phyloP scores from a whole-genome alignment of 2,888 invertebrate genomes.

The Hypena proboscidalis region DNA sequence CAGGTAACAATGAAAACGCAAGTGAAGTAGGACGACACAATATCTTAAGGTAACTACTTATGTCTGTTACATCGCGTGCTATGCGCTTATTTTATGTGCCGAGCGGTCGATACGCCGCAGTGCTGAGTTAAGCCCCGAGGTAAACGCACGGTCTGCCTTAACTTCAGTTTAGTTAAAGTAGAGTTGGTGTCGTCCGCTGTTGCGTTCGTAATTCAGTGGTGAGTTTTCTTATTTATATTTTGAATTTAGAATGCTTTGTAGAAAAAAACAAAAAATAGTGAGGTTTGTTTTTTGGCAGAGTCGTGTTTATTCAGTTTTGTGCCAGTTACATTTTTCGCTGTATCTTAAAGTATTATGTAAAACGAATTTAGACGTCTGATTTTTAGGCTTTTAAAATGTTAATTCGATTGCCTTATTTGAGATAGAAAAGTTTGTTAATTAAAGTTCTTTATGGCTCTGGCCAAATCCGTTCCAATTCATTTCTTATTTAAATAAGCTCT shows the following conservation, averaged over 20 bases:
- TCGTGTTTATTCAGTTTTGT: background rate
- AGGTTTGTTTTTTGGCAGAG: background rate
- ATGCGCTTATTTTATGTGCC: constrained; percentile 61
- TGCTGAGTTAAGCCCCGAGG: constrained; percentile 59
- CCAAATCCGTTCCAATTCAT: background rate
- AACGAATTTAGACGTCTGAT: background rate
- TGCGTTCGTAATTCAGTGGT: constrained; percentile 47
- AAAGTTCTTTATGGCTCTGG: background rate
- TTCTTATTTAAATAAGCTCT: background rate
- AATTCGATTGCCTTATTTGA: too few relatives aligned
- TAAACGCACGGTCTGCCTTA: constrained; percentile 53
- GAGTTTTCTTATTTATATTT: constrained; percentile 32
- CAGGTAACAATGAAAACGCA: constrained; percentile 42
- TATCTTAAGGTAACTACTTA: constrained; percentile 43
- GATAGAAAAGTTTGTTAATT: background rate
- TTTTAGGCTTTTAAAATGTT: too few relatives aligned
- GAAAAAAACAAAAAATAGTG: too few relatives aligned
- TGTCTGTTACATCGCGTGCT: constrained; percentile 71
- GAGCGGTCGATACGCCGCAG: constrained; percentile 80
- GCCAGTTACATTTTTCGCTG: background rate
- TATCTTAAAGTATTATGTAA: too few relatives aligned
- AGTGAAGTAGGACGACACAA: constrained; percentile 38
- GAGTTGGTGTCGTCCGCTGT: constrained; percentile 46
- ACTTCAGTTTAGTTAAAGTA: constrained; percentile 37
- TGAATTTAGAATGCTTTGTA: constrained; percentile 1